A percentile compares a stretch with the other conserved stretches of the same genome.
Conservation (phyloP, 2,888 invertebrate species). For the Luperina testacea region DNA sequence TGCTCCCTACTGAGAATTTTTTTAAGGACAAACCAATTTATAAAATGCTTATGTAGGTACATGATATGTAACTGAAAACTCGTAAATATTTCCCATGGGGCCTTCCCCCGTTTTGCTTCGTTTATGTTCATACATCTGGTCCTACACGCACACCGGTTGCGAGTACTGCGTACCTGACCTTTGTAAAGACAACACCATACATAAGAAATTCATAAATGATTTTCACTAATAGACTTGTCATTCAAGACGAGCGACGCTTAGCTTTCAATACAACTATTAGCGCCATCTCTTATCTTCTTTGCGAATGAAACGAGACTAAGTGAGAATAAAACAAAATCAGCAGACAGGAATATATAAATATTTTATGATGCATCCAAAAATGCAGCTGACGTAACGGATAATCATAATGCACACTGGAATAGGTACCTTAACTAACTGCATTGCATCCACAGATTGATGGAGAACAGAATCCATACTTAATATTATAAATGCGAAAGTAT, state of each 20-base stretch:
- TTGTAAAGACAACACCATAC: not conserved
- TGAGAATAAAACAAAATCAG: not conserved
- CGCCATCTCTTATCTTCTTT: conserved; percentile 48
- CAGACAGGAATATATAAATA: not conserved
- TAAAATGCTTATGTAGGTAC: not conserved
- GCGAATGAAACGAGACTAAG: not conserved
- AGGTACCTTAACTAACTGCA: not conserved
- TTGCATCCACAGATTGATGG: not conserved
- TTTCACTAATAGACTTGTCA: not conserved
- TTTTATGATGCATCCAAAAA: not conserved
- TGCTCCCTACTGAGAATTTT: not conserved
- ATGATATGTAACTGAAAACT: not conserved
- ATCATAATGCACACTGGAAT: not conserved
- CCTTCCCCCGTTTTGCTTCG: not conserved
- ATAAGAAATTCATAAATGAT: not conserved
- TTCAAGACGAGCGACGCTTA: not conserved
- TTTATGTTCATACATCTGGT: not conserved
- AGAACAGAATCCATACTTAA: not conserved
- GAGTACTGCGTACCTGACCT: not conserved
- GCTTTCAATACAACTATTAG: conserved; percentile 7
- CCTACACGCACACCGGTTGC: not conserved
- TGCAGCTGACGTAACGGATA: not conserved
- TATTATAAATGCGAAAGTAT: too few relatives aligned
- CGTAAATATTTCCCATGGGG: not conserved
- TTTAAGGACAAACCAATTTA: not conserved